phyloP scores from a whole-genome alignment of 2,113 vertebrate species.

The Trogon melanurus region DNA sequence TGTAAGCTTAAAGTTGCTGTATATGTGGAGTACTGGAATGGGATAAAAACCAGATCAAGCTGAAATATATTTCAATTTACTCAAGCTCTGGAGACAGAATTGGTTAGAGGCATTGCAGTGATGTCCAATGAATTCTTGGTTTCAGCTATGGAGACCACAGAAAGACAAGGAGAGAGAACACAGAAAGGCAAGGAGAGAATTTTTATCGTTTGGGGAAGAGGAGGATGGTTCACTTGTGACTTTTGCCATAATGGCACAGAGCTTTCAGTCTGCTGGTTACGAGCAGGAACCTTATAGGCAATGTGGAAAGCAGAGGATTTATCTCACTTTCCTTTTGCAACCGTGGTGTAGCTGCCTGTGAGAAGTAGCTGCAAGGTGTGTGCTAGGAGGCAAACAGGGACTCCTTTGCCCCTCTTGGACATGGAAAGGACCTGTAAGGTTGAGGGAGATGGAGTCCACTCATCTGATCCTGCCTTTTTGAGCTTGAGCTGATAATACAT shows the following conservation, averaged over 20 bases:
- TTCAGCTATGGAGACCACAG: slow-evolving; percentile 42
- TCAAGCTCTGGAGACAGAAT: slow-evolving; percentile 9
- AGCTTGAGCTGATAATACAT: neutral
- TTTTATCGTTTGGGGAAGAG: neutral
- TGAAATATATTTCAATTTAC: neutral
- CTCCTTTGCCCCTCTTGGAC: neutral
- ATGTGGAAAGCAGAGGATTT: slow-evolving; percentile 7
- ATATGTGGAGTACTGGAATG: neutral
- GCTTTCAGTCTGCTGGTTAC: slow-evolving; percentile 5
- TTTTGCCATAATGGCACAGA: neutral
- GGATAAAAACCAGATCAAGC: slow-evolving; percentile 16
- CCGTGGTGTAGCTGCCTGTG: neutral
- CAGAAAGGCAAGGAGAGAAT: neutral
- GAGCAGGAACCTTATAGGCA: neutral
- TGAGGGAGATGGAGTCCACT: neutral
- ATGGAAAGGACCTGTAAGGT: neutral
- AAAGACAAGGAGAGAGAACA: neutral
- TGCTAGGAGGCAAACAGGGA: neutral
- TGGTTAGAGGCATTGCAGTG: slow-evolving; percentile 36
- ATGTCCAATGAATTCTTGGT: slow-evolving; percentile 38
- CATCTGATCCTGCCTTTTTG: neutral
- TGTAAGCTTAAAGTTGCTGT: slow-evolving; percentile 62
- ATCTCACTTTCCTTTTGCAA: neutral
- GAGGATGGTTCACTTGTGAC: neutral
- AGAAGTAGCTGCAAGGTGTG: neutral